These are phyloP conservation scores for Hippocampus guttulatus DNA, from an alignment of 2,113 vertebrate genomes.

Conservation along the genomic window DNA sequence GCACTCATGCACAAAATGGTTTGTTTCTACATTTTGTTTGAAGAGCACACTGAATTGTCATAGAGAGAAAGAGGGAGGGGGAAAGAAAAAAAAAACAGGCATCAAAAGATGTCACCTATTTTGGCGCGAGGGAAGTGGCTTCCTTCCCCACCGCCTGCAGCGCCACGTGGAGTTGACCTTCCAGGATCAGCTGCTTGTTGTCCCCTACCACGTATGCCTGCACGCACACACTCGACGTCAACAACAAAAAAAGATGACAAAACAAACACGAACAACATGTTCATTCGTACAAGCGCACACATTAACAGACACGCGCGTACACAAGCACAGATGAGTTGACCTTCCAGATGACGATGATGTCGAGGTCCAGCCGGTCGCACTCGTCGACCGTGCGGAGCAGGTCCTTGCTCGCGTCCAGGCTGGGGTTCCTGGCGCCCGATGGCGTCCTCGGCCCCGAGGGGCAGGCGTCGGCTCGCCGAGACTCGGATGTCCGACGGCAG, in stretches of 20 bases:
- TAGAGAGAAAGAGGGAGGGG: too few relatives aligned
- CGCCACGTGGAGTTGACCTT: conserved; percentile 92
- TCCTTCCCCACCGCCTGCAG: conserved; percentile 86
- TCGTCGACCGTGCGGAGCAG: conserved; percentile 74
- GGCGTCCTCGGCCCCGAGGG: conserved; percentile 30
- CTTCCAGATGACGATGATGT: conserved; percentile 93
- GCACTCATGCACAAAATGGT: too few relatives aligned
- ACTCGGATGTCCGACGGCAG: conserved; percentile 66
- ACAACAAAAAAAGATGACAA: too few relatives aligned
- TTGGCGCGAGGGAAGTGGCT: conserved; percentile 82
- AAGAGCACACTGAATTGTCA: too few relatives aligned
- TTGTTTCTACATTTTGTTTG: too few relatives aligned
- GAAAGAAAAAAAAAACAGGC: too few relatives aligned
- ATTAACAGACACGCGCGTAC: neutral
- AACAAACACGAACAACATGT: too few relatives aligned
- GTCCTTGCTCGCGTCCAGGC: conserved; percentile 37
- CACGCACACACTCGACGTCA: conserved; percentile 13
- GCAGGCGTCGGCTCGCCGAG: conserved; percentile 56
- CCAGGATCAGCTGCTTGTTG: conserved; percentile 92
- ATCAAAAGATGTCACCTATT: conserved; percentile 70
- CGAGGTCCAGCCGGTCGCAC: conserved; percentile 87
- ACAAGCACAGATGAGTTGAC: conserved; percentile 29
- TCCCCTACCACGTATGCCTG: conserved; percentile 95
- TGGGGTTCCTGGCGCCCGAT: conserved; percentile 35
- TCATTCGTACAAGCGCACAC: conserved; percentile 21